Evolutionary conservation across 2,797 vertebrate genomes (phyloP).

Genomic region (Melanotaenia trifasciata): DNA sequence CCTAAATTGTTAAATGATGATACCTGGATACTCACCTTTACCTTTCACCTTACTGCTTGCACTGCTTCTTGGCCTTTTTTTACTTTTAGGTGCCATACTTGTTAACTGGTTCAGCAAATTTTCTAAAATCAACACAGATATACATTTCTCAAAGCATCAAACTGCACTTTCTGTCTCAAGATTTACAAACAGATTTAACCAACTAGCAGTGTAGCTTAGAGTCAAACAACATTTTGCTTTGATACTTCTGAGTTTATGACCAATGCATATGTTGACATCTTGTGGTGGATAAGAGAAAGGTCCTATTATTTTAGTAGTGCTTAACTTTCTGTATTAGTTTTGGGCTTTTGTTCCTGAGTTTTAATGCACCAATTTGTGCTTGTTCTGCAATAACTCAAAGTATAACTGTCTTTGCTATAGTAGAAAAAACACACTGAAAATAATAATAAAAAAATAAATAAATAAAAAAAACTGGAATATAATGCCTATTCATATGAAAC

Average conservation of each 20-base stretch:
- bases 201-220: neutral
- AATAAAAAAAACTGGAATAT: neutral
- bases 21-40: slow-evolving; percentile 46
- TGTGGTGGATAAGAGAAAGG: slow-evolving; percentile 33
- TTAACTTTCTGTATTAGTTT: neutral
- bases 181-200: neutral
- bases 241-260: slow-evolving; percentile 4
- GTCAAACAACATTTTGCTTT: neutral
- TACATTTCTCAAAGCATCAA: neutral
- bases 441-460: neutral
- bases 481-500: no score
- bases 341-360: neutral
- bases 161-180: neutral
- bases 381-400: neutral
- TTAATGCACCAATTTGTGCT: neutral
- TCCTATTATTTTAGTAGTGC: neutral
- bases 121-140: neutral
- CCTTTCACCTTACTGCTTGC: slow-evolving; percentile 50
- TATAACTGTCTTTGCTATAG: neutral
- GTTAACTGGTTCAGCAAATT: slow-evolving; percentile 1
- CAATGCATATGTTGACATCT: slow-evolving; percentile 64
- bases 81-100: slow-evolving; percentile 71
- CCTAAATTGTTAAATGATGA: neutral
- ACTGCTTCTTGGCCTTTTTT: slow-evolving; percentile 47
- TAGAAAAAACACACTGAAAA: no score